These are phyloP conservation scores for Oxyura jamaicensis DNA, from an alignment of 2,113 vertebrate genomes.

Conservation along the genomic window DNA sequence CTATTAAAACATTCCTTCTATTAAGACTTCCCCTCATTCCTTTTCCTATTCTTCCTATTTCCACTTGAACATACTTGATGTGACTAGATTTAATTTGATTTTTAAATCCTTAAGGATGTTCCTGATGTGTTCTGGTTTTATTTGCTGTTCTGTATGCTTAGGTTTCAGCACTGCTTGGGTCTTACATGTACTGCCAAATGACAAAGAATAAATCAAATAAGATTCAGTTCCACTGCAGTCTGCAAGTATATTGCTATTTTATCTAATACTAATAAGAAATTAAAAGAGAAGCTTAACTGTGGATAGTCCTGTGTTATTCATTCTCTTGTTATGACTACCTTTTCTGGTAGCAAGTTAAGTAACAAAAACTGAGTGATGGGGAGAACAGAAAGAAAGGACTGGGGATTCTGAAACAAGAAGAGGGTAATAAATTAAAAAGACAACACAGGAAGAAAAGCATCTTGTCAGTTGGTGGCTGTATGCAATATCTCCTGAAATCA, in stretches of 20 bases:
- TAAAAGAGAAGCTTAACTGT: neutral
- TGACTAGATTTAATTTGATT: neutral
- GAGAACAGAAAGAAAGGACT: neutral
- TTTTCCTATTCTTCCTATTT: neutral
- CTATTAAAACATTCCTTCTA: neutral
- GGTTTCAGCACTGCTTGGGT: neutral
- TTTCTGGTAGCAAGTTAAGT: neutral
- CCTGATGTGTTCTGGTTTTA: neutral
- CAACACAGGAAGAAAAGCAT: neutral
- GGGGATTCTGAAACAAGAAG: neutral
- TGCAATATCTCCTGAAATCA: neutral
- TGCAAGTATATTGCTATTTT: neutral
- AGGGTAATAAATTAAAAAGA: neutral
- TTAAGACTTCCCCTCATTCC: neutral
- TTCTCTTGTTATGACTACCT: neutral
- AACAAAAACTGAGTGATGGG: neutral
- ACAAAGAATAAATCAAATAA: neutral
- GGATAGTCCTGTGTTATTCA: neutral
- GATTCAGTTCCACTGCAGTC: neutral
- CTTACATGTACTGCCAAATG: neutral
- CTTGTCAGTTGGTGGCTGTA: neutral
- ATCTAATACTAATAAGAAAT: neutral
- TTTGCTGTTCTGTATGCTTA: neutral
- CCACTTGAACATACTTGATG: neutral
- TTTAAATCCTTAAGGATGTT: neutral